These are phyloP conservation scores for Synanthedon formicaeformis DNA, from an alignment of 2,888 invertebrate species.

Conservation along the genomic window DNA sequence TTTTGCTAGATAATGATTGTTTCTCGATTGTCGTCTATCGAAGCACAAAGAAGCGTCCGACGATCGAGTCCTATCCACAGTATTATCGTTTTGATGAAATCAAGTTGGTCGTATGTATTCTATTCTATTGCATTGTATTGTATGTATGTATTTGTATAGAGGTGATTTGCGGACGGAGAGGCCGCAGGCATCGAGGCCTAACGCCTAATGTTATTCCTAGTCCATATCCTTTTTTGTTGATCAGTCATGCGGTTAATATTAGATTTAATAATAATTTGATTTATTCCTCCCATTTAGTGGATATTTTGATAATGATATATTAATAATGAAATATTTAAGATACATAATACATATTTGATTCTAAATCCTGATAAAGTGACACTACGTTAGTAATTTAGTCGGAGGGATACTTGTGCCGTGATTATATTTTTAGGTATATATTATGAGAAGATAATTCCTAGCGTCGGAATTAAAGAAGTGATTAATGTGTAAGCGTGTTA, in stretches of 20 bases:
- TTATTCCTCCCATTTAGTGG: slow-evolving; percentile 72
- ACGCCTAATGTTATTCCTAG: slow-evolving; percentile 70
- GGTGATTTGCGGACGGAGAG: slow-evolving; percentile 9
- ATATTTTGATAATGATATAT: slow-evolving; percentile 72
- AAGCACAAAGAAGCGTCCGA: slow-evolving; percentile 64
- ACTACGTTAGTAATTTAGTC: slow-evolving; percentile 71
- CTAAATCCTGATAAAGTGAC: slow-evolving; percentile 72
- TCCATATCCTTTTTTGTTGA: slow-evolving; percentile 71
- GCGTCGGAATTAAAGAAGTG: slow-evolving; percentile 72
- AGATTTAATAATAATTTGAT: slow-evolving; percentile 70
- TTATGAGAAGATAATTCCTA: slow-evolving; percentile 67
- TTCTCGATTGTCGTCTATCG: slow-evolving; percentile 55
- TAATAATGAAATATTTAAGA: slow-evolving; percentile 72
- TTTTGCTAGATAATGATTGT: slow-evolving; percentile 66
- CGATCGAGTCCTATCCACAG: slow-evolving; percentile 57
- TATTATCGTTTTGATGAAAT: slow-evolving; percentile 63
- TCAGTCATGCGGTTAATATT: slow-evolving; percentile 71
- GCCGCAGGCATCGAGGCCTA: slow-evolving; percentile 54
- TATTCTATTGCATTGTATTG: slow-evolving; percentile 6
- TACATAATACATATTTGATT: slow-evolving; percentile 72
- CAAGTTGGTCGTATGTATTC: slow-evolving; percentile 55
- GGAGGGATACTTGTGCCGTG: slow-evolving; percentile 72
- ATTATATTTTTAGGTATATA: slow-evolving; percentile 72
- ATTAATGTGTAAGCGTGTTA: slow-evolving; percentile 72
- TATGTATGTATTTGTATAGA: background rate